A percentile compares a stretch with the other conserved stretches of the same genome.
Evolutionary conservation across 1,140 invertebrate genomes (phyloP).

Genomic region (Helicorthomorpha holstii): DNA sequence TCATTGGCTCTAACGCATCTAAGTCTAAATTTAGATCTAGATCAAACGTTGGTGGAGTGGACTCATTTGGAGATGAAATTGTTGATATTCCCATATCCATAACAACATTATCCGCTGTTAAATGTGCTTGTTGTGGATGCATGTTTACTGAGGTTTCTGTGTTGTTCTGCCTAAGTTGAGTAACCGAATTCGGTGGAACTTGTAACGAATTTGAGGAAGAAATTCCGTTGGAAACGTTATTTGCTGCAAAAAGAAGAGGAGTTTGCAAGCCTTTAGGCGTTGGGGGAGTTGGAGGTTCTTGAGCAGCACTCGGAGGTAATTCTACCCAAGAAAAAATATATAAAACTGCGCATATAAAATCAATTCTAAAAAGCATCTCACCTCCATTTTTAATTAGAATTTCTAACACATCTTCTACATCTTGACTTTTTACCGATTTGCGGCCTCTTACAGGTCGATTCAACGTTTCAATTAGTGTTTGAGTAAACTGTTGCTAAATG

Average conservation of each 20-base stretch:
- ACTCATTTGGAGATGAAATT: neutral
- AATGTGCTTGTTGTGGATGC: neutral
- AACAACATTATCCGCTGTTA: neutral
- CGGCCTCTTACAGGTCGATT: constrained; percentile 5
- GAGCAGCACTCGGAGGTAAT: constrained; percentile 66
- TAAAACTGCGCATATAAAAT: constrained; percentile 1
- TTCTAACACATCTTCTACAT: constrained; percentile 86
- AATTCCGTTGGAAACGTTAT: neutral
- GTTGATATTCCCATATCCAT: neutral
- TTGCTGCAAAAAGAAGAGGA: neutral
- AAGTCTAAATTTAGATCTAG: constrained; percentile 18
- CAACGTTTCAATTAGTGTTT: constrained; percentile 8
- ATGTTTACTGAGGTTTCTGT: neutral
- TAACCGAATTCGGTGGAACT: neutral
- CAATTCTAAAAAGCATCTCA: constrained; percentile 14
- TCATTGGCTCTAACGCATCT: constrained; percentile 15
- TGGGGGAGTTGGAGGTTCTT: constrained; percentile 51
- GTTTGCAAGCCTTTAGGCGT: constrained; percentile 22
- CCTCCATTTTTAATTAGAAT: constrained; percentile 80
- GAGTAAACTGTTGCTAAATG: constrained; percentile 9
- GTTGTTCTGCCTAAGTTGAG: constrained; percentile 5
- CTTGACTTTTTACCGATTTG: constrained; percentile 55
- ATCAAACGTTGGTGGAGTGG: neutral
- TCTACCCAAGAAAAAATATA: constrained; percentile 32
- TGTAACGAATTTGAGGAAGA: neutral